Evolutionary conservation across 2,888 invertebrate genomes (phyloP), one percentile per base, ranked within the genome.

Genomic region (Campoplex capitator): DNA sequence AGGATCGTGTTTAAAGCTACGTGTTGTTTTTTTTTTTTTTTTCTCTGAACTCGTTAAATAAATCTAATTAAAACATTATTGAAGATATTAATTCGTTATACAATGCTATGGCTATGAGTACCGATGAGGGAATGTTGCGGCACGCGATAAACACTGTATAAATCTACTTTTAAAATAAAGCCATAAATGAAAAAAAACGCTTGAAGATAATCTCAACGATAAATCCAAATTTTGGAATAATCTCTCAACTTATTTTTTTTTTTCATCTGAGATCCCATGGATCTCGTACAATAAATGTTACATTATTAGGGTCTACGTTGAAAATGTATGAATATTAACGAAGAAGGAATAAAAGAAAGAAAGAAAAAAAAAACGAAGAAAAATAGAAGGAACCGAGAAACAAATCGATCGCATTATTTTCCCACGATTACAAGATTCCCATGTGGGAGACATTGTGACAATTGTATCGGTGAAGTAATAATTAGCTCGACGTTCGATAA

Each of bases 61-160:
- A 87, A 88, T 83, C 88, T 83, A 87, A 32, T 16, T 32, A 32
- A 62, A 71, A 76, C 70, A 87, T 76, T 48, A 48, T 56, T 56
- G 56, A 67, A 84, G 48, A n/a, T 75, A 76, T 54, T 48, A 51
- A 38, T 81, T 67, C 54, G 70, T 51, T 78, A 81, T 77, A 84
- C 78, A 88, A 83, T 86, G 86, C 78, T 77, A 86, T 86, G 54
- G 77, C 65, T 84, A 73, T 13, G n/a, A 84, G 62, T 85, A 87
- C 68, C 84, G 75, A 78, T 76, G 78, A 89, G 87, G 89, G 89
- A 89, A 89, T 89, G 89, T 88, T 85, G 81, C 83, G 84, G 82
- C 84, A 84, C 65, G 82, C 65, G 82, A 88, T 86, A 80, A 77
- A 83, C 83, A 82, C 83, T 71, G 67, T 77, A 84, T 79, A 73